These are phyloP conservation scores for Acanthurus leucopareius DNA, from an alignment of 2,797 vertebrate genomes.

Conservation along the genomic window DNA sequence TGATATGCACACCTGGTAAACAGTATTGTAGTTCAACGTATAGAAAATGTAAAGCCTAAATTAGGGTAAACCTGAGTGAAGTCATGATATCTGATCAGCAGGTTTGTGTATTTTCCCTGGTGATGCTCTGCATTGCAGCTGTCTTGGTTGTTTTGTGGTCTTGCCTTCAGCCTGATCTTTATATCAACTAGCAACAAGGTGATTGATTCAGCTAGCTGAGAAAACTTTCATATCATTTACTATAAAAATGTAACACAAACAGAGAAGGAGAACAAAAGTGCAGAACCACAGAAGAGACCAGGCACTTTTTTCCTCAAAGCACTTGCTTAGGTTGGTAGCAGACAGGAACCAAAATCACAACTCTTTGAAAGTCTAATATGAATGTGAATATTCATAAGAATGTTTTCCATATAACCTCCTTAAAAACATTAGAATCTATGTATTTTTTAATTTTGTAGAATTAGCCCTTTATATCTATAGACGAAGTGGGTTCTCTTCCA, in stretches of 20 bases:
- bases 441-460: no score
- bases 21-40: no score
- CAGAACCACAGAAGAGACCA: background rate
- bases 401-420: no score
- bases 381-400: no score
- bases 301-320: background rate
- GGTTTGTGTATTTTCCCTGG: background rate
- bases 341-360: background rate
- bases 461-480: no score
- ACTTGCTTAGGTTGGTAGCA: background rate
- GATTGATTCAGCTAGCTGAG: background rate
- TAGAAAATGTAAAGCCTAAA: background rate
- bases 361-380: background rate
- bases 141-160: background rate
- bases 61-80: background rate
- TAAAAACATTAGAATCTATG: no score
- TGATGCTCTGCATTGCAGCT: background rate
- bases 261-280: background rate
- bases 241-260: background rate
- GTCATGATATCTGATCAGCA: background rate
- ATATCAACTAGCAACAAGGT: no score
- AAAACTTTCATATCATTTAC: background rate
- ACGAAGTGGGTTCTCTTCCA: no score
- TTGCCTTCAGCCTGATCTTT: background rate
- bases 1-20: background rate